Conservation (phyloP, 2,888 invertebrate species). For the Orchesellides sinensis region DNA sequence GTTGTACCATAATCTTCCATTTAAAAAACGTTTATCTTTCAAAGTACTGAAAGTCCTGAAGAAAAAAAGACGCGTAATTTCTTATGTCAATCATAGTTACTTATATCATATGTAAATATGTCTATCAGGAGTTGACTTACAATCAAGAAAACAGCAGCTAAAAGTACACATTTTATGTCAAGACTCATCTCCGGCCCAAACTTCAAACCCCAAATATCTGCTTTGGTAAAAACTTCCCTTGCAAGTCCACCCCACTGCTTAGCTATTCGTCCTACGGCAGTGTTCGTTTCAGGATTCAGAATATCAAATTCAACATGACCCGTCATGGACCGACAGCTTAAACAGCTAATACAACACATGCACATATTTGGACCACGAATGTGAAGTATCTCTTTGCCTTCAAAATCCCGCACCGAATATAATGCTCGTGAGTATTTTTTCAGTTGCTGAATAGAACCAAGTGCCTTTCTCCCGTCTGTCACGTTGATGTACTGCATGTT, state of each 20-base stretch:
- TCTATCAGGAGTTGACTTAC: constrained; percentile 45
- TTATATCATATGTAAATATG: constrained; percentile 9
- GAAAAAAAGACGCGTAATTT: not conserved
- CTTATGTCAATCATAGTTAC: not conserved
- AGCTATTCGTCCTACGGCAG: constrained; percentile 61
- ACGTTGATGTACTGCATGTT: constrained; percentile 56
- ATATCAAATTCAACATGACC: constrained; percentile 65
- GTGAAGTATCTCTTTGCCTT: constrained; percentile 57
- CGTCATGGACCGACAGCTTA: constrained; percentile 47
- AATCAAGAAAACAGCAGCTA: constrained; percentile 67
- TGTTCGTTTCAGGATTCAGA: constrained; percentile 50
- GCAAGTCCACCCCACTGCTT: constrained; percentile 71
- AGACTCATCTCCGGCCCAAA: constrained; percentile 64
- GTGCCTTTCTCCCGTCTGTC: constrained; percentile 58
- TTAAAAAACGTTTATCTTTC: constrained; percentile 50
- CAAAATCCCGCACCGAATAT: constrained; percentile 61
- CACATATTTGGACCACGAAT: constrained; percentile 66
- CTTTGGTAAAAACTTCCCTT: constrained; percentile 68
- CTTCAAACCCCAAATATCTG: constrained; percentile 70
- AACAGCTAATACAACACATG: constrained; percentile 62
- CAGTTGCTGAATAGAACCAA: constrained; percentile 63
- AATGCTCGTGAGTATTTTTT: constrained; percentile 58
- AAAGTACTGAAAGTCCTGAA: constrained; percentile 69
- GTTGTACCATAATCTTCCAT: not conserved
- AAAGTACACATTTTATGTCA: constrained; percentile 62